Evolutionary conservation across 2,797 vertebrate genomes (phyloP).

Genomic region (Poecilia picta): DNA sequence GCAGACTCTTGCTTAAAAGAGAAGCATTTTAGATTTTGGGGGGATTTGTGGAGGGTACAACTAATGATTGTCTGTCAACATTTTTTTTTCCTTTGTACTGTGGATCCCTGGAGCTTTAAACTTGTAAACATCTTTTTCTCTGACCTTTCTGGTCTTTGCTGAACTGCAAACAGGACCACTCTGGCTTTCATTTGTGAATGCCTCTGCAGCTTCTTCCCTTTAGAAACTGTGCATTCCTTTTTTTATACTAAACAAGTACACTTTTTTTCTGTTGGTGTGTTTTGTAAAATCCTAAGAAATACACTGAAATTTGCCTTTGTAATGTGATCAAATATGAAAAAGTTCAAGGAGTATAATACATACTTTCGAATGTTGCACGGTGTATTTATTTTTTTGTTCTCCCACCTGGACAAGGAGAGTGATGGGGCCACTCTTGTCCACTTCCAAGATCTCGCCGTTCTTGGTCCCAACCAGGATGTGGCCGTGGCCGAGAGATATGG

Average conservation of each 20-base stretch:
- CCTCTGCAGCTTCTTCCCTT: not conserved
- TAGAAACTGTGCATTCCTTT: not conserved
- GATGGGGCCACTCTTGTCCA: conserved; percentile 97
- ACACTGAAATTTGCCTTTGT: not conserved
- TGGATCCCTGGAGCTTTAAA: not conserved
- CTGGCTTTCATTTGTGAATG: not conserved
- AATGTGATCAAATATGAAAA: not conserved
- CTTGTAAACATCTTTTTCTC: not conserved
- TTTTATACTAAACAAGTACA: not conserved
- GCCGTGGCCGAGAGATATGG: conserved; percentile 98
- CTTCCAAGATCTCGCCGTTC: conserved; percentile 97
- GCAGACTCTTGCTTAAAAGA: not conserved
- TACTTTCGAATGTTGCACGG: not conserved
- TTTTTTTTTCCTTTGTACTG: not conserved
- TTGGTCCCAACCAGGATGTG: conserved; percentile 98
- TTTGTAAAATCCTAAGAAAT: not conserved
- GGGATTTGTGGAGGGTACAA: not conserved
- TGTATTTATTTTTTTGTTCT: conserved; percentile 7
- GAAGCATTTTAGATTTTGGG: not conserved
- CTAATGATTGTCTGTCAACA: not conserved
- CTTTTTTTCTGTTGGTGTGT: not conserved
- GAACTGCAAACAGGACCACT: not conserved
- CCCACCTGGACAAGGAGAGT: conserved; percentile 96
- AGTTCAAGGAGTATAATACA: not conserved
- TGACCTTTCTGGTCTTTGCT: not conserved